These are phyloP conservation scores for Dreissena rostriformis DNA, from an alignment of 1,140 invertebrate species.

Conservation along the genomic window DNA sequence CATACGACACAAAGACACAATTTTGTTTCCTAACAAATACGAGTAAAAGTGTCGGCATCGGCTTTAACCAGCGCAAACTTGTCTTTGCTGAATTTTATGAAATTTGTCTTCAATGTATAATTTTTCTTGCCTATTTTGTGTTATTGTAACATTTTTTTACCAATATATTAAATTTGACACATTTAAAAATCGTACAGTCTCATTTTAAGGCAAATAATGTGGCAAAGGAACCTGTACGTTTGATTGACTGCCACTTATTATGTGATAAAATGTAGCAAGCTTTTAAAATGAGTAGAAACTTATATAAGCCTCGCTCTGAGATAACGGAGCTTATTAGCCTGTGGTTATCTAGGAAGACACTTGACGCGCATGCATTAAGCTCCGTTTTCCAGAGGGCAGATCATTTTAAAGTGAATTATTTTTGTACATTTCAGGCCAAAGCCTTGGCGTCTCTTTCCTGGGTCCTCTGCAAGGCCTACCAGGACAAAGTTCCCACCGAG, in stretches of 20 bases:
- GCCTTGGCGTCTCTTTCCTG: constrained; percentile 98
- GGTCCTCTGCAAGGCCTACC: constrained; percentile 98
- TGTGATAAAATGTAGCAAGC: neutral
- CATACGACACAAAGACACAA: too few relatives aligned
- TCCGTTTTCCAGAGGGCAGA: neutral
- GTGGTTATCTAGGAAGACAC: too few relatives aligned
- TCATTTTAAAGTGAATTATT: constrained; percentile 20
- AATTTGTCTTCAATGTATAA: too few relatives aligned
- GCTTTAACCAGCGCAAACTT: too few relatives aligned
- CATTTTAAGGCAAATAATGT: neutral
- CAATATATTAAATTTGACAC: too few relatives aligned
- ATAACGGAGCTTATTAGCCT: neutral
- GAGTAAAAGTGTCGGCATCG: too few relatives aligned
- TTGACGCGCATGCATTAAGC: neutral
- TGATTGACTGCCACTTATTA: neutral
- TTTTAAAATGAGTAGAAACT: neutral
- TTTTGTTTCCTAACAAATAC: too few relatives aligned
- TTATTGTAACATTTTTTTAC: too few relatives aligned
- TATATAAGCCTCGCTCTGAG: too few relatives aligned
- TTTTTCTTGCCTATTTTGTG: too few relatives aligned
- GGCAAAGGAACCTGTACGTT: neutral
- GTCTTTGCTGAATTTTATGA: too few relatives aligned
- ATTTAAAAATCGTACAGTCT: too few relatives aligned
- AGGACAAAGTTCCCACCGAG: constrained; percentile 96
- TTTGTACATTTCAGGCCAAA: constrained; percentile 93